Conservation (phyloP, 2,113 vertebrate genomes). For the Pelvicachromis taeniatus region DNA sequence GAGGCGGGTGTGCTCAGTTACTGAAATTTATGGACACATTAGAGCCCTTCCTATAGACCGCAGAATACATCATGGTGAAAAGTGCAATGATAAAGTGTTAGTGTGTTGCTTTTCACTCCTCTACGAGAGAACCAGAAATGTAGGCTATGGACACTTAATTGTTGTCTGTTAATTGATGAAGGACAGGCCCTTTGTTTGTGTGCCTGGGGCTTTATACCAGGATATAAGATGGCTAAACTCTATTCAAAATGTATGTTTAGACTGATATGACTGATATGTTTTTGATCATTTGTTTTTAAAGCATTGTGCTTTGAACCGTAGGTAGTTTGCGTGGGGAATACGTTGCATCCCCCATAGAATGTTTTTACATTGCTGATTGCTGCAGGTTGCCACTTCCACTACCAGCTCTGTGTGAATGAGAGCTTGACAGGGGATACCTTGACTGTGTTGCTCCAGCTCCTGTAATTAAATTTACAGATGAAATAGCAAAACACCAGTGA, state of each 20-base stretch:
- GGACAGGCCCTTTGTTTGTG: slow-evolving; percentile 4
- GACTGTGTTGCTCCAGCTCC: slow-evolving; percentile 49
- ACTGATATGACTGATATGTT: background rate
- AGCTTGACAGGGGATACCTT: slow-evolving; percentile 62
- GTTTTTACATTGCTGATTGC: slow-evolving; percentile 32
- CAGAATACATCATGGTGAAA: slow-evolving; percentile 57
- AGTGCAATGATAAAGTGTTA: slow-evolving; percentile 53
- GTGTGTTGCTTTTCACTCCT: slow-evolving; percentile 22
- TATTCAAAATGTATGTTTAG: background rate
- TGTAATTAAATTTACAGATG: slow-evolving; percentile 76
- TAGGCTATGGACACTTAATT: slow-evolving; percentile 33
- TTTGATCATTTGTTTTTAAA: background rate
- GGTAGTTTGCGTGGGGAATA: background rate
- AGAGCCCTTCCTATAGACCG: slow-evolving; percentile 43
- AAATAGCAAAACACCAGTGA: slow-evolving; percentile 65
- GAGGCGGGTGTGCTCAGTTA: background rate
- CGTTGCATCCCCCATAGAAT: background rate
- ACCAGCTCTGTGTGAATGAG: slow-evolving; percentile 53
- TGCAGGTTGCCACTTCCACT: slow-evolving; percentile 46
- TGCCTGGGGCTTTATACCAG: background rate
- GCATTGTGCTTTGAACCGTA: background rate
- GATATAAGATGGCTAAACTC: background rate
- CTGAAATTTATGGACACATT: slow-evolving; percentile 68
- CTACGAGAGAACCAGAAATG: background rate
- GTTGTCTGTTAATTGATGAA: slow-evolving; percentile 43